A percentile compares a stretch with the other conserved stretches of the same genome.
Evolutionary conservation across 2,888 invertebrate genomes (phyloP).

Genomic region (Lithophane socia): DNA sequence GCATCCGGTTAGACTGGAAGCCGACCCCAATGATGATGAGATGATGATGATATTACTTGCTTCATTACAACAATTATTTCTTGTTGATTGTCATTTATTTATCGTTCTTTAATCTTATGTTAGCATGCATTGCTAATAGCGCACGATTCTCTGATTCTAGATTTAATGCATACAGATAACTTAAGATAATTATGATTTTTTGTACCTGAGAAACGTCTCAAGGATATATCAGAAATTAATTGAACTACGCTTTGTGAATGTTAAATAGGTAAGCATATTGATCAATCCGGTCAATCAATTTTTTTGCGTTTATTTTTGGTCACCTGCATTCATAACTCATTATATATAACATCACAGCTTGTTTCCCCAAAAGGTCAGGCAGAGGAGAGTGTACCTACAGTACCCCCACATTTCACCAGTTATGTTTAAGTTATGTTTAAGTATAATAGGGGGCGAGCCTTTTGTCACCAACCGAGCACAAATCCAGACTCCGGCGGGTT

Average conservation of each 20-base stretch:
- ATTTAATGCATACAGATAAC: background rate
- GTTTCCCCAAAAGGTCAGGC: too few species aligned
- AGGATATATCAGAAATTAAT: background rate
- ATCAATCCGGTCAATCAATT: background rate
- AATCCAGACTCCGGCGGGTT: too few species aligned
- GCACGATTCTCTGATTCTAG: background rate
- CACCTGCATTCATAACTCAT: background rate
- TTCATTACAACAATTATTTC: background rate
- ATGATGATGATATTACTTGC: background rate
- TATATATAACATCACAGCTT: too few species aligned
- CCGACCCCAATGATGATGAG: background rate
- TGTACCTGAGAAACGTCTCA: conserved; percentile 1
- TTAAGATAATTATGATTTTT: conserved; percentile 23
- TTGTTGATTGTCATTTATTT: background rate
- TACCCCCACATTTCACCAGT: too few species aligned
- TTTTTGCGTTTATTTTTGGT: background rate
- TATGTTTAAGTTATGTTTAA: too few species aligned
- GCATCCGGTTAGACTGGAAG: background rate
- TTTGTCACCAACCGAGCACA: too few species aligned
- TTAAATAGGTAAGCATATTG: background rate
- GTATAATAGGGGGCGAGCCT: too few species aligned
- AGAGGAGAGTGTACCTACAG: too few species aligned
- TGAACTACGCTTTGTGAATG: conserved; percentile 8
- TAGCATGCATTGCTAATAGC: background rate
- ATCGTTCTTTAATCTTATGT: background rate